Evolutionary conservation across 2,113 vertebrate genomes (phyloP), one percentile per base, ranked within the genome.

Genomic region (Amblyornis subalaris): DNA sequence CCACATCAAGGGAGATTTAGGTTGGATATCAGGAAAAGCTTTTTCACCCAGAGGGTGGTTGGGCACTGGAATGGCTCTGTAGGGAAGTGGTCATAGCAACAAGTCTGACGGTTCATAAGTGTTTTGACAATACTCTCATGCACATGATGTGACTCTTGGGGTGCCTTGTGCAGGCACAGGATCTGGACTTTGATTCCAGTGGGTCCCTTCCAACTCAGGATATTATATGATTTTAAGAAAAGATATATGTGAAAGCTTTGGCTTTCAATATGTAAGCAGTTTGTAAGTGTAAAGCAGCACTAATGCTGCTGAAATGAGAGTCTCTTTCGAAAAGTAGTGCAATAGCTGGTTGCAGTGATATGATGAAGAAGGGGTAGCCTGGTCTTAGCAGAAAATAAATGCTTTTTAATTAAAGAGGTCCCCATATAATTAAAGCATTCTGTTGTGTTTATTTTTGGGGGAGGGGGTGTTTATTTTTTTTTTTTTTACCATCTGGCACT

Each of bases 121-220:
- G 0, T 70, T 69, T 47, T 25, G 25, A 48, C 40, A 48, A 2
- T 0, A 0, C 7, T 19, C 21, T 42, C 25, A 62, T 62, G 12
- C 22, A 42, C 35, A 3, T 5, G 20, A 8, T 13, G 3, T 55
- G 6, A 14, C 33, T 36, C 22, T 62, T 82, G 48, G 17, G 17
- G 12, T 66, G 10, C 58, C 12, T 33, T 73, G 15, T 80, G 38
- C 33, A 36, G 14, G 22, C 5, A 14, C 10, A 55, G 36, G 35
- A 42, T 40, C 3, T 62, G 35, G 31, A 7, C 29, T 69, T 18
- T 75, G 40, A 9, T 42, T n/a, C 25, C 0, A 0, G 14, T 35
- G 8, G 16, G 25, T 42, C 22, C 35, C 22, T 48, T 76, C 22
- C 48, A 36, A 7, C 18, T 70, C 14, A 14, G 55, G 25, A 23